Base-by-base conservation (phyloP, 2,797 vertebrate genomes). In the Urophycis tenuis region DNA sequence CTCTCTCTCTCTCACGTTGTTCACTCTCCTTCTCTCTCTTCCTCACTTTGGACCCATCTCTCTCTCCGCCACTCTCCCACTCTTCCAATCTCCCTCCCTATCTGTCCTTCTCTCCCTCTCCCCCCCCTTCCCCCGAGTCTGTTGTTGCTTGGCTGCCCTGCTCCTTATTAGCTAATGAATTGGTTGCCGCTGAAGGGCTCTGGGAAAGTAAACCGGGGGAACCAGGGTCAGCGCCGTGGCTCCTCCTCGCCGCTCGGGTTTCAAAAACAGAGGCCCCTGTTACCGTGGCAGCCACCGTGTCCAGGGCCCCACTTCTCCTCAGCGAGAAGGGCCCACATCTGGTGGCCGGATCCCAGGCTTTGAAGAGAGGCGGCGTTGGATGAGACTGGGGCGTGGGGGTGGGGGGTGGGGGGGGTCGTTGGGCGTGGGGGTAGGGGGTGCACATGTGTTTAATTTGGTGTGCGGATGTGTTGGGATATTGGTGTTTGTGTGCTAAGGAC, bases 151-250 rank as follows among this genome's bases (percentile, higher is more conserved):
- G 29, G 19, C 9, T 14, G 32, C 34, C 73, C 67, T 74, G 69
- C 41, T 67, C 75, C 86, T 90, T 92, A 88, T 93, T 92, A 92
- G 91, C 90, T 91, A 92, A 93, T 93, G 92, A 93, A 90, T 90
- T 91, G 91, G 60, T 83, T 82, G 79, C 79, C 89, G 81, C 86
- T 84, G 81, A 84, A 83, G 84, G 86, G 67, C 80, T 87, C 92
- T 34, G 90, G 90, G 91, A 92, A 92, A 92, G 90, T 79, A 92
- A 90, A 91, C 86, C 90, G 90, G 86, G 86, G 77, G 86, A 90
- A 82, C 85, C 90, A 87, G 84, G 69, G 79, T 84, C 87, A 82
- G 86, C 85, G 88, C 89, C 88, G 90, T 84, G 84, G 75, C 81
- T 71, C 30, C 75, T 25, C 76, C 85, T 67, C 60, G n/a, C 60